Percentiles rank a stretch among this genome's conserved stretches.
Evolutionary conservation across 2,113 vertebrate genomes (phyloP).

Genomic region (Caranx ignobilis): DNA sequence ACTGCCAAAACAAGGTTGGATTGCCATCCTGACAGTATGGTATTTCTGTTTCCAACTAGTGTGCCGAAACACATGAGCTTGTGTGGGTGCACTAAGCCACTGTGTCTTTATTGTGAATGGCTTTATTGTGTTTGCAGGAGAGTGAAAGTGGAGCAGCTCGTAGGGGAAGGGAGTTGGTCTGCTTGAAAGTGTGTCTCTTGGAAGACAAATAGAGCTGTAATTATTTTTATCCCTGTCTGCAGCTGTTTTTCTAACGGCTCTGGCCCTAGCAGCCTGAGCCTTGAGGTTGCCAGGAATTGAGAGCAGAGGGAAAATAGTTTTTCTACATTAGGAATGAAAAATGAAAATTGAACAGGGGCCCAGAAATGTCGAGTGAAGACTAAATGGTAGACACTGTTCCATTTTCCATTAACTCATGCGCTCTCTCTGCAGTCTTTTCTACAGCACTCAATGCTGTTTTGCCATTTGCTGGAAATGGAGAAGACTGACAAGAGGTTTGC

Average conservation of each 20-base stretch:
- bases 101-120: slow-evolving; percentile 53
- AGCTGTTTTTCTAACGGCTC: slow-evolving; percentile 86
- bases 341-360: slow-evolving; percentile 82
- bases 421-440: slow-evolving; percentile 55
- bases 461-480: slow-evolving; percentile 59
- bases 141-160: slow-evolving; percentile 62
- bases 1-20: neutral
- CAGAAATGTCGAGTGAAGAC: slow-evolving; percentile 81
- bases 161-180: slow-evolving; percentile 55
- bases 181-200: slow-evolving; percentile 79
- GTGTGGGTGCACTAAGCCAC: slow-evolving; percentile 8
- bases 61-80: slow-evolving; percentile 17
- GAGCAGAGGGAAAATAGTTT: slow-evolving; percentile 88
- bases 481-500: slow-evolving; percentile 47
- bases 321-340: slow-evolving; percentile 85
- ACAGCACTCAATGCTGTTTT: slow-evolving; percentile 42
- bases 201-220: slow-evolving; percentile 87
- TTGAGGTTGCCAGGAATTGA: slow-evolving; percentile 84
- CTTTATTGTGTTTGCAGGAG: slow-evolving; percentile 50
- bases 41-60: slow-evolving; percentile 17
- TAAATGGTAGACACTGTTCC: slow-evolving; percentile 73
- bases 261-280: slow-evolving; percentile 80
- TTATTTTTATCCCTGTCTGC: slow-evolving; percentile 89
- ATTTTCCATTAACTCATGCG: slow-evolving; percentile 82
- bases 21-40: neutral